A percentile compares a stretch with the other conserved stretches of the same genome.
Conservation (phyloP, 2,888 invertebrate species). For the Spilarctia lutea region DNA sequence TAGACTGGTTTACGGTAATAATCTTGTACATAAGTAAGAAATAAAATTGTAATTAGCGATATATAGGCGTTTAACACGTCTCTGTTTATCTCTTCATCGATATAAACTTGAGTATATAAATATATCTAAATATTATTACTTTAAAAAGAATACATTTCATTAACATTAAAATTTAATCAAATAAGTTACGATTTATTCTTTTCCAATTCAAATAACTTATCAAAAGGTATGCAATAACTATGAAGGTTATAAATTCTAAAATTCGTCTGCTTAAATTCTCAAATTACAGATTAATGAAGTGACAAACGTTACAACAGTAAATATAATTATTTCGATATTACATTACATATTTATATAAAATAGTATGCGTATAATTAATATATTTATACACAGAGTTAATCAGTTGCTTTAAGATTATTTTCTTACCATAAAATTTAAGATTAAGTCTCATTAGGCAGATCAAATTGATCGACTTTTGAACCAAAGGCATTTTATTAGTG, state of each 20-base stretch:
- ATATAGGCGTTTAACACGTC: too few species aligned
- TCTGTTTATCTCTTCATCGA: not conserved
- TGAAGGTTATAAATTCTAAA: conserved; percentile 13
- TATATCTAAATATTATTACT: not conserved
- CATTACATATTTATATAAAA: conserved; percentile 55
- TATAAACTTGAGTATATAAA: not conserved
- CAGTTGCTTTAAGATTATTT: conserved; percentile 26
- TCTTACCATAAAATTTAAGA: conserved; percentile 9
- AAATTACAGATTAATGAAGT: conserved; percentile 51
- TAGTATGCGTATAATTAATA: conserved; percentile 50
- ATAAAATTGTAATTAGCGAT: too few species aligned
- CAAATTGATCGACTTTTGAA: not conserved
- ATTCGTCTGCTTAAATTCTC: conserved; percentile 28
- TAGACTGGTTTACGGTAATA: too few species aligned
- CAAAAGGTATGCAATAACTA: conserved; percentile 12
- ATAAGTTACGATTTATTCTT: not conserved
- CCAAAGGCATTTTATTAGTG: not conserved
- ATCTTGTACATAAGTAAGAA: too few species aligned
- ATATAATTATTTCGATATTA: conserved; percentile 55
- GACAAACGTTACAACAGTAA: conserved; percentile 40
- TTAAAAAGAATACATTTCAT: not conserved
- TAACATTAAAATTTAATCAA: not conserved
- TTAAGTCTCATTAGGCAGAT: conserved; percentile 11
- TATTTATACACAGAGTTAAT: conserved; percentile 47
- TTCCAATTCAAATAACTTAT: conserved; percentile 17